These are phyloP conservation scores for Coelinius sp. DNA, from an alignment of 2,888 invertebrate species.

Conservation along the genomic window DNA sequence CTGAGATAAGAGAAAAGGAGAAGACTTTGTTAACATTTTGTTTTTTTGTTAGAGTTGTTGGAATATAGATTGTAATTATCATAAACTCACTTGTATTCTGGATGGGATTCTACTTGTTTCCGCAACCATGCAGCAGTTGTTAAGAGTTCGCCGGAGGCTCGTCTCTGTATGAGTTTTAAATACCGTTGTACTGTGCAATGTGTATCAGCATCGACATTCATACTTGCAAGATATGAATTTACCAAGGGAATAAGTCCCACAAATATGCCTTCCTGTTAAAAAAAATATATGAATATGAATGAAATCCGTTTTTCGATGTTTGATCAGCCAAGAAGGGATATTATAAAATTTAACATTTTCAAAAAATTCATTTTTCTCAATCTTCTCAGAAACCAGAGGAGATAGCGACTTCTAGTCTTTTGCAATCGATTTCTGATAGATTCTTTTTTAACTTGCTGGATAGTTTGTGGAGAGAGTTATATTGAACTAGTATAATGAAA, in stretches of 20 bases:
- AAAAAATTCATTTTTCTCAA: no score
- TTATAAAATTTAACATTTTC: no score
- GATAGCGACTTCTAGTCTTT: no score
- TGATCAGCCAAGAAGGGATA: no score
- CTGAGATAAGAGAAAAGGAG: no score
- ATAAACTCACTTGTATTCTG: conserved; percentile 86
- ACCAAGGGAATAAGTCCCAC: conserved; percentile 96
- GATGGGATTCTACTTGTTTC: conserved; percentile 88
- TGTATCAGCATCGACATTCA: conserved; percentile 98
- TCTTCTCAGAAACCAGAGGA: no score
- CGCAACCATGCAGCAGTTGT: conserved; percentile 98
- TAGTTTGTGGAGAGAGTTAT: no score
- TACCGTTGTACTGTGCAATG: conserved; percentile 98
- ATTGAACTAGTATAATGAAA: background rate
- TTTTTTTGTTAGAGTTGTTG: no score
- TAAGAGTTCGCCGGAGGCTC: conserved; percentile 89
- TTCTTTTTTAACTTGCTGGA: no score
- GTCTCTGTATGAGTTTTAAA: conserved; percentile 89
- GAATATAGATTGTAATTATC: background rate
- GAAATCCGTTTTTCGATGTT: no score
- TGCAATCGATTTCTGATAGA: background rate
- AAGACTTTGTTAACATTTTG: no score
- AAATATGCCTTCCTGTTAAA: conserved; percentile 84
- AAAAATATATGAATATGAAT: background rate
- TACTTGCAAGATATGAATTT: conserved; percentile 92